phyloP scores from a whole-genome alignment of 2,888 invertebrate species.

The Cheilosia pagana region DNA sequence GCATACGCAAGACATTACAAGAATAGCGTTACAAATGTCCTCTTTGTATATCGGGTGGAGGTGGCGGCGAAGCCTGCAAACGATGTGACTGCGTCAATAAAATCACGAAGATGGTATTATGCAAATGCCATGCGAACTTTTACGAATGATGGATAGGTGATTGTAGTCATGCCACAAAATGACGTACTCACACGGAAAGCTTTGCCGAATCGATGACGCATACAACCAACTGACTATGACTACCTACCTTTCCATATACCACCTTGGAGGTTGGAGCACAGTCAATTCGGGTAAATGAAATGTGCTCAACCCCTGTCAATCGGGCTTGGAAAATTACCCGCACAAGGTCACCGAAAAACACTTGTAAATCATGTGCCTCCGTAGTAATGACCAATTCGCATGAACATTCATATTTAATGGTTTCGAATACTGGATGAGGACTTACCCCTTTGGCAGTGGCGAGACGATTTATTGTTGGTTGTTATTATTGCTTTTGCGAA shows the following conservation, averaged over 20 bases:
- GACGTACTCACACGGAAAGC: conserved; percentile 55
- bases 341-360: conserved; percentile 64
- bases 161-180: conserved; percentile 52
- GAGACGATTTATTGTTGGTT: conserved; percentile 32
- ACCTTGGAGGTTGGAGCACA: neutral
- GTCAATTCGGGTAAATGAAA: conserved; percentile 46
- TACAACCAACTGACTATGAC: conserved; percentile 10
- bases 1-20: conserved; percentile 2
- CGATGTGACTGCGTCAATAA: conserved; percentile 65
- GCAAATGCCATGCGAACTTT: conserved; percentile 57
- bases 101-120: conserved; percentile 72
- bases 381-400: conserved; percentile 67
- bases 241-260: neutral
- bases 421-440: conserved; percentile 35
- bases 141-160: conserved; percentile 64
- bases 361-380: conserved; percentile 66
- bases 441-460: conserved; percentile 29
- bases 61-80: conserved; percentile 34
- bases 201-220: conserved; percentile 56
- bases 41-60: conserved; percentile 22
- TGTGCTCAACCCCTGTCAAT: conserved; percentile 62
- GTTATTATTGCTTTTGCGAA: neutral
- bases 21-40: conserved; percentile 25
- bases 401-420: conserved; percentile 59
- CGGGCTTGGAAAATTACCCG: conserved; percentile 37